Base-by-base conservation (phyloP, 2,888 invertebrate genomes). In the Trachelus tabidus region DNA sequence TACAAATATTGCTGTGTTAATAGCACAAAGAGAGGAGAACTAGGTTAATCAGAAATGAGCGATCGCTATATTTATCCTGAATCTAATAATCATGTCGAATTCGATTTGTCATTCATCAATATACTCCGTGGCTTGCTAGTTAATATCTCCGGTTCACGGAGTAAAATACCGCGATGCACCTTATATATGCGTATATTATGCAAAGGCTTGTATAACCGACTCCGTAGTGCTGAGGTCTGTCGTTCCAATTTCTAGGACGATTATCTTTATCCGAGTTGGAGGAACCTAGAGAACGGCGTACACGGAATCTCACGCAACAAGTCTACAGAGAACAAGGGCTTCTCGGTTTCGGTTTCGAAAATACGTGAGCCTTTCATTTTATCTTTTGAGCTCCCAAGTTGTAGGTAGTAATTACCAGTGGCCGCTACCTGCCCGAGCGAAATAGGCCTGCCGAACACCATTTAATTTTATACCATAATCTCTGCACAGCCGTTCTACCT, bases 351-450 rank as follows among this genome's bases (percentile, higher is more conserved):
- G 83, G 82, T 86, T 85, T 86, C 85, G 85, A 85, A 85, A 87
- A 86, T 84, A 81, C 81, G 79, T 83, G 80, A 84, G 81, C 85
- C 86, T 87, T 87, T 82, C 87, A 84, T 86, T 86, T 85, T 81
- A 85, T 86, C 87, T 85, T 56, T 80, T 82, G 85, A 84, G 84
- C 85, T 83, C 87, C 88, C 87, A 87, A 88, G 87, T 89, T 88
- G 82, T 83, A 89, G 90, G 90, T 90, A 89, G 91, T 91, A 91
- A 91, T 91, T 91, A 91, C 91, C 91, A 83, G 91, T 91, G 91
- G 91, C 91, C 90, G 91, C 91, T 91, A 91, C 91, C 91, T 91
- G 90, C 89, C 89, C 87, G 85, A 88, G 85, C 86, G 89, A 87
- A 90, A 90, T 90, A 90, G 90, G 90, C 90, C 88, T 87, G 85